Conservation (phyloP, 2,888 invertebrate species). For the Aspidapion aeneum region DNA sequence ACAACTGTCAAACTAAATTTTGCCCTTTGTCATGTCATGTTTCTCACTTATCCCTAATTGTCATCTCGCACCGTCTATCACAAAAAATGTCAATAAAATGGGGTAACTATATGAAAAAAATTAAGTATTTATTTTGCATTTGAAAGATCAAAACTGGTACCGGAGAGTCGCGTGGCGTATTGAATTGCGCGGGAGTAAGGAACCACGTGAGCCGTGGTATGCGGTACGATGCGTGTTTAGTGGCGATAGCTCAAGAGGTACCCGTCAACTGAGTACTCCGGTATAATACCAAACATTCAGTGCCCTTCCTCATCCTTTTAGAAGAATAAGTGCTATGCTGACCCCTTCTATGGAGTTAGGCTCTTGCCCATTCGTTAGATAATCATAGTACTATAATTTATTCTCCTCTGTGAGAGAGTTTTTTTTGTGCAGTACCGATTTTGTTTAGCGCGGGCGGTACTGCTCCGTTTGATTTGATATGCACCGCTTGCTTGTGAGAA, state of each 20-base stretch:
- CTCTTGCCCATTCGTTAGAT: slow-evolving; percentile 7
- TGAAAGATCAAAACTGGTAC: neutral
- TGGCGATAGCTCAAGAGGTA: slow-evolving; percentile 40
- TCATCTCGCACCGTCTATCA: neutral
- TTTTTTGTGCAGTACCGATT: neutral
- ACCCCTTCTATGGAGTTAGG: slow-evolving; percentile 39
- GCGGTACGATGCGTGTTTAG: slow-evolving; percentile 33
- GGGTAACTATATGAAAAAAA: neutral
- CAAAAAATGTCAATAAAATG: neutral
- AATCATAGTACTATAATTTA: slow-evolving; percentile 3
- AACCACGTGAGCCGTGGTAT: slow-evolving; percentile 37
- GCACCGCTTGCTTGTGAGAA: too few species aligned
- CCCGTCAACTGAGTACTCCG: slow-evolving; percentile 34
- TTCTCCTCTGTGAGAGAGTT: neutral
- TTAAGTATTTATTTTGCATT: too few species aligned
- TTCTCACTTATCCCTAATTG: neutral
- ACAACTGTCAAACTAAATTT: slow-evolving; percentile 10
- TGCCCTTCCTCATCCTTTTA: slow-evolving; percentile 40
- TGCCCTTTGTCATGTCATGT: slow-evolving; percentile 3
- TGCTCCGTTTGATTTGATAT: too few species aligned
- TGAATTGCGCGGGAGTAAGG: slow-evolving; percentile 34
- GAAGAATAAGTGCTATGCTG: slow-evolving; percentile 35
- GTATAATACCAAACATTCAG: neutral
- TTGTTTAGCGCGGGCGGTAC: neutral
- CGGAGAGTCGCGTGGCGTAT: neutral